Evolutionary conservation across 2,797 vertebrate species (phyloP), one percentile per base, ranked within the genome.

Genomic region (Steatocranus sp.): DNA sequence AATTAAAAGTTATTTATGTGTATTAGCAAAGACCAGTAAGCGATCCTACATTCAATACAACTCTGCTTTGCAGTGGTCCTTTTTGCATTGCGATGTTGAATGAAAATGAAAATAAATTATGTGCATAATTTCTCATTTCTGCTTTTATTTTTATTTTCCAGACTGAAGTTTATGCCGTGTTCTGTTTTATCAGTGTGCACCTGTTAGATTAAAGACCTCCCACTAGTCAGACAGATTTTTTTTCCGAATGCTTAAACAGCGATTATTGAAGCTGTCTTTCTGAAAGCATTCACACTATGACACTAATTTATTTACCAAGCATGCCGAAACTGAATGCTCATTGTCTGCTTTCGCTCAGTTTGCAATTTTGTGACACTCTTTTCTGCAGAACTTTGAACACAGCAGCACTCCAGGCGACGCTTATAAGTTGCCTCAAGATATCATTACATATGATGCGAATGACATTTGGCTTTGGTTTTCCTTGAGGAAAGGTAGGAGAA

Each of bases 31-130:
- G 82, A 91, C 84, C 68, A 74, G 82, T 93, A 93, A 87, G 87
- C 86, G 75, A 92, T 76, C 82, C 89, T 88, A 92, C 89, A 92
- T 91, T 90, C 89, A 88, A 81, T 87, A 89, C 87, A 91, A 91
- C 86, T 95, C 91, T 94, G 94, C 93, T 95, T 95, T 91, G 94
- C 94, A 93, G 92, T 94, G 90, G 89, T 94, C 86, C 83, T 92
- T 95, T 95, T 95, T 95, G 95, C 94, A 95, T 94, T 87, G 93
- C 93, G 18, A 93, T 95, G 93, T 93, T 89, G 85, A 95, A 94
- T 93, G 92, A 94, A 81, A 88, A 87, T 86, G 53, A 86, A 90
- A 94, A 93, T 93, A 94, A 95, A 94, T 75, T 41, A 92, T 76
- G 79, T 91, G 91, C 91, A 92, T 93, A 86, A 92, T 94, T 95